Percentiles rank a stretch among this genome's conserved stretches.
Evolutionary conservation across 2,797 vertebrate species (phyloP).

Genomic region (Apogon hyalosoma): DNA sequence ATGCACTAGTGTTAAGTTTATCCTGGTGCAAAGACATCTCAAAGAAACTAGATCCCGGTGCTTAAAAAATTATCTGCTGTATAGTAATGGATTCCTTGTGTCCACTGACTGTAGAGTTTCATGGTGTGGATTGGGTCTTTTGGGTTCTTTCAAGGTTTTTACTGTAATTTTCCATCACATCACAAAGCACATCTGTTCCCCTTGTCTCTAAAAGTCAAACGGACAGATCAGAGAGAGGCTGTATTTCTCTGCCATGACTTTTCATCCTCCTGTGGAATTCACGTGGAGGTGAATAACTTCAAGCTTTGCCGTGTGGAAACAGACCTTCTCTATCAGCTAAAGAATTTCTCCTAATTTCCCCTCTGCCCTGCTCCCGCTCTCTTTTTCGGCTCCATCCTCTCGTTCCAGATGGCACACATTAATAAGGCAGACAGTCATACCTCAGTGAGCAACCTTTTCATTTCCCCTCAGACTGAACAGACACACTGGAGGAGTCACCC

Average conservation of each 20-base stretch:
- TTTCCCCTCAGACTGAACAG: constrained; percentile 67
- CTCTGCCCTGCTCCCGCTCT: constrained; percentile 32
- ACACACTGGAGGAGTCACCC: constrained; percentile 56
- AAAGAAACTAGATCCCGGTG: constrained; percentile 7
- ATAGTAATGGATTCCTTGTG: background rate
- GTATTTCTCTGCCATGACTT: constrained; percentile 19
- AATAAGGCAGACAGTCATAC: constrained; percentile 74
- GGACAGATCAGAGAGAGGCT: background rate
- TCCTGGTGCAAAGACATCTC: constrained; percentile 21
- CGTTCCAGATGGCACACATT: constrained; percentile 74
- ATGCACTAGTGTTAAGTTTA: constrained; percentile 12
- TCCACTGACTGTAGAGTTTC: background rate
- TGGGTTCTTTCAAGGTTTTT: background rate
- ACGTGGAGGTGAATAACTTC: constrained; percentile 48
- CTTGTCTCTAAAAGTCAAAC: background rate
- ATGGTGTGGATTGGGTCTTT: background rate
- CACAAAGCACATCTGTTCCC: background rate
- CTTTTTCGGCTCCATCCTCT: constrained; percentile 10
- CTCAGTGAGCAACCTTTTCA: constrained; percentile 72
- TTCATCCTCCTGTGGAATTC: constrained; percentile 44
- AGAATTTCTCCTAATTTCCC: constrained; percentile 52
- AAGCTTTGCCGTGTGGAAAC: constrained; percentile 42
- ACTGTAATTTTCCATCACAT: constrained; percentile 6
- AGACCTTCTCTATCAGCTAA: constrained; percentile 27
- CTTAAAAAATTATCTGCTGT: background rate